Evolutionary conservation across 2,113 vertebrate species (phyloP).

Genomic region (Choloepus hoffmanni): DNA sequence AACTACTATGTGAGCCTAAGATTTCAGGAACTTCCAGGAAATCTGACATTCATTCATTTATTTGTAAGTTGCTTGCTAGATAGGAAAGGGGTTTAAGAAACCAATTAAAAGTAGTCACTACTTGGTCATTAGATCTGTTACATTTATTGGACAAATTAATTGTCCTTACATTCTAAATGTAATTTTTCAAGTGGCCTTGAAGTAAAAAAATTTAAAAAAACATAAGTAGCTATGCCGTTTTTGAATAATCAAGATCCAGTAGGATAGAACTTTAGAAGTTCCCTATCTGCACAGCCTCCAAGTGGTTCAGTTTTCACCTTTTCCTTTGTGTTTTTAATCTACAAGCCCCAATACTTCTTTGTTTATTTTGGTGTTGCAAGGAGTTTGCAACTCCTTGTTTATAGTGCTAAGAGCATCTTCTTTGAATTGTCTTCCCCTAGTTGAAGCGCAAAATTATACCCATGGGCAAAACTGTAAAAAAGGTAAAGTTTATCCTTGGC

Average conservation of each 20-base stretch:
- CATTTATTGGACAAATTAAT: not conserved
- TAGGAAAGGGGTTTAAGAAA: not conserved
- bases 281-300: not conserved
- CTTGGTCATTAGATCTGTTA: not conserved
- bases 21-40: not conserved
- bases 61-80: not conserved
- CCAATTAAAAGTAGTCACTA: not conserved
- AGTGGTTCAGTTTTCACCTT: not conserved
- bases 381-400: conserved; percentile 46
- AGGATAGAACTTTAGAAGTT: not conserved
- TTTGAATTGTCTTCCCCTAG: conserved; percentile 21
- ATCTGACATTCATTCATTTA: not conserved
- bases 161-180: not conserved
- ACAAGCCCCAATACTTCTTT: not conserved
- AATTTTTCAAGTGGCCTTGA: not conserved
- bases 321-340: not conserved
- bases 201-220: not conserved
- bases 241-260: not conserved
- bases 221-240: not conserved
- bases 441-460: not conserved
- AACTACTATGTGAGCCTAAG: not conserved
- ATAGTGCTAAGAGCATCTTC: not conserved
- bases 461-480: conserved; percentile 11
- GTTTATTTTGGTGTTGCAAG: conserved; percentile 53
- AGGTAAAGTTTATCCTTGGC: not conserved